Evolutionary conservation across 2,888 invertebrate genomes (phyloP).

Genomic region (Prenolepis imparis): DNA sequence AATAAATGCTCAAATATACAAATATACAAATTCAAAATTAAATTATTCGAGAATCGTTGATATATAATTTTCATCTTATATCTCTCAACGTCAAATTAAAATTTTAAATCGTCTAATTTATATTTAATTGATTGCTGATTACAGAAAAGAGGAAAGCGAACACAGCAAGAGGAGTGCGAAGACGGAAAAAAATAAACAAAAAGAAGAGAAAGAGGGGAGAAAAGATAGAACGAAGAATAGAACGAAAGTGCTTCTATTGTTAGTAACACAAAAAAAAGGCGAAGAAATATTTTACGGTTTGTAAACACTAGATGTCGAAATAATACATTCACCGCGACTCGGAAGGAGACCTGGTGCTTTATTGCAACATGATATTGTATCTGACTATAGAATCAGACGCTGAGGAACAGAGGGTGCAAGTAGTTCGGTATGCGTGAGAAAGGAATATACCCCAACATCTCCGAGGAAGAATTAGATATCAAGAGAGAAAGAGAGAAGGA

Average conservation of each 20-base stretch:
- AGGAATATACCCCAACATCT: slow-evolving; percentile 68
- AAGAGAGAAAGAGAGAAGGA: slow-evolving; percentile 11
- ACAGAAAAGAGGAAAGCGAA: slow-evolving; percentile 20
- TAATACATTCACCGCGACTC: slow-evolving; percentile 76
- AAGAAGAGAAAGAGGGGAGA: slow-evolving; percentile 2
- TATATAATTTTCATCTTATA: not conserved
- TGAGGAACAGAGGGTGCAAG: slow-evolving; percentile 70
- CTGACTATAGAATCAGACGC: slow-evolving; percentile 40
- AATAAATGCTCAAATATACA: not conserved
- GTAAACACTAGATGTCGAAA: slow-evolving; percentile 72
- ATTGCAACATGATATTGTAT: not conserved
- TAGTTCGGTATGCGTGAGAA: slow-evolving; percentile 65
- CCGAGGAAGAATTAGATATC: slow-evolving; percentile 8
- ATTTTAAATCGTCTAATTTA: not conserved
- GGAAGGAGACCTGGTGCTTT: slow-evolving; percentile 18
- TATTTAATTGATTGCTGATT: slow-evolving; percentile 8
- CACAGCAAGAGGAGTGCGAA: not conserved
- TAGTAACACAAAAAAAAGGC: slow-evolving; percentile 49
- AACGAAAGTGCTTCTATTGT: slow-evolving; percentile 62
- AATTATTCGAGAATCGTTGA: not conserved
- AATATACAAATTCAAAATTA: not conserved
- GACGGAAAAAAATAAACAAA: not conserved
- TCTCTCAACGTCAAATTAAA: not conserved
- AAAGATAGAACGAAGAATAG: slow-evolving; percentile 30
- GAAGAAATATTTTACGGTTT: slow-evolving; percentile 46